Conservation (phyloP, 2,888 invertebrate species). For the Rhogogaster chlorosoma region DNA sequence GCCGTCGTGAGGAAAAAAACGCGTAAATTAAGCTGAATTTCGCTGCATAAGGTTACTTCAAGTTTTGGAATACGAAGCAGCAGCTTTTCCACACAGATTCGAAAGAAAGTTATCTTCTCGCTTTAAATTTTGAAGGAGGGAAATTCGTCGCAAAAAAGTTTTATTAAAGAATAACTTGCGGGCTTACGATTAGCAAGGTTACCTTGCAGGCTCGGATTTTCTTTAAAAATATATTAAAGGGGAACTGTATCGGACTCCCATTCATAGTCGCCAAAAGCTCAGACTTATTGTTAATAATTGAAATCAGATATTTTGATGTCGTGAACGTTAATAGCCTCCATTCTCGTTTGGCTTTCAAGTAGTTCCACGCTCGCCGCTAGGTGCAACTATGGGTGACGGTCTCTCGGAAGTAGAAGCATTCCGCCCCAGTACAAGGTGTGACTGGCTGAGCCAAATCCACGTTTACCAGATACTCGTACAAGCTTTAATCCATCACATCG, state of each 20-base stretch:
- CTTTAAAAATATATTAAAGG: neutral
- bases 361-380: neutral
- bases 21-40: slow-evolving; percentile 9
- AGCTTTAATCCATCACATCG: neutral
- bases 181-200: neutral
- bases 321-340: neutral
- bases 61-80: neutral
- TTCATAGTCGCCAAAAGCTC: neutral
- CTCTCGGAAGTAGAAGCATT: neutral
- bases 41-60: slow-evolving; percentile 17
- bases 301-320: neutral
- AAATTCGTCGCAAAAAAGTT: neutral
- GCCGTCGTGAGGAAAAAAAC: neutral
- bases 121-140: neutral
- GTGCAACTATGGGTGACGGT: neutral
- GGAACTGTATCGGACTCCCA: neutral
- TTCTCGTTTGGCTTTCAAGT: neutral
- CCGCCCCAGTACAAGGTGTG: neutral
- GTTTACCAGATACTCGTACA: neutral
- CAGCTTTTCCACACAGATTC: neutral
- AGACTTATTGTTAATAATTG: neutral
- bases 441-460: neutral
- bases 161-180: neutral
- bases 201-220: neutral
- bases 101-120: slow-evolving; percentile 3